A percentile compares a stretch with the other conserved stretches of the same genome.
Conservation (phyloP, 2,888 invertebrate species). For the Conus canariensis region DNA sequence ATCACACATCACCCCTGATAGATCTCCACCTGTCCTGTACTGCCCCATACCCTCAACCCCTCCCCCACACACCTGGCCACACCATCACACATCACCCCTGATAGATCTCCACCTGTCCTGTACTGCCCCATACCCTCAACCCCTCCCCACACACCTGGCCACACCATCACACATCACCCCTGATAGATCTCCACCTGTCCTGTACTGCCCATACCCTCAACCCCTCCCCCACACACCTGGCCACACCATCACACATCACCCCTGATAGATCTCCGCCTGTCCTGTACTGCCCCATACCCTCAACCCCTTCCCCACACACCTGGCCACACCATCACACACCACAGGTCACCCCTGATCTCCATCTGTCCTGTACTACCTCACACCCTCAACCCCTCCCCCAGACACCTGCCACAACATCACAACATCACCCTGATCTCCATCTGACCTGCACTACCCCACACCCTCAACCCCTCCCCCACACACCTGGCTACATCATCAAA, state of each 20-base stretch:
- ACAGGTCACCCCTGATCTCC: too few relatives aligned
- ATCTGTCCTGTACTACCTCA: conserved; percentile 69
- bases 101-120: conserved; percentile 39
- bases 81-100: background rate
- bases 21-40: too few relatives aligned
- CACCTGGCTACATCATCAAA: conserved; percentile 10
- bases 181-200: background rate
- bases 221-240: background rate
- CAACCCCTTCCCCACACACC: conserved; percentile 60
- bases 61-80: conserved; percentile 58
- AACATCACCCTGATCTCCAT: too few relatives aligned
- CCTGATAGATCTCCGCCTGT: too few relatives aligned
- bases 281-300: too few relatives aligned
- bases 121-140: conserved; percentile 67
- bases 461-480: background rate
- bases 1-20: background rate
- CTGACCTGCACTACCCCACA: too few relatives aligned
- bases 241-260: background rate
- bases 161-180: background rate
- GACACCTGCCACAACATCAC: too few relatives aligned
- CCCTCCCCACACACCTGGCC: conserved; percentile 56
- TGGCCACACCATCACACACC: background rate
- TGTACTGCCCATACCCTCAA: too few relatives aligned
- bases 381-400: conserved; percentile 55
- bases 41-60: background rate